Conservation (phyloP, 2,888 invertebrate genomes). For the Dynastes hyllus region DNA sequence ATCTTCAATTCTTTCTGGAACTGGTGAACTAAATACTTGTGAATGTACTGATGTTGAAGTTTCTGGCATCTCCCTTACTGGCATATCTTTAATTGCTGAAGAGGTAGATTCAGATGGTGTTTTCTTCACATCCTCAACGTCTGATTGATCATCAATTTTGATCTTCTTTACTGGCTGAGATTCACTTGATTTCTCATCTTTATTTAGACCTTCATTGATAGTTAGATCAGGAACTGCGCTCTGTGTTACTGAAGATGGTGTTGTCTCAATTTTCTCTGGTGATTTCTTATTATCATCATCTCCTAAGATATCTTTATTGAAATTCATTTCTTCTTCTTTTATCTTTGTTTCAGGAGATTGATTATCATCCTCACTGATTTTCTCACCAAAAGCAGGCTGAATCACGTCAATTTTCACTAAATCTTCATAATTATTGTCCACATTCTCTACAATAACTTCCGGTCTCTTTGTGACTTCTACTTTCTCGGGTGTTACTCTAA, state of each 20-base stretch:
- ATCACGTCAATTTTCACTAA: not conserved
- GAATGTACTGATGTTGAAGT: not conserved
- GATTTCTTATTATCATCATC: not conserved
- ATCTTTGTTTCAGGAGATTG: not conserved
- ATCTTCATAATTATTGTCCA: not conserved
- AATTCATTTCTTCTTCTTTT: not conserved
- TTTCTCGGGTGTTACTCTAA: not conserved
- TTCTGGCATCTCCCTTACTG: too few relatives aligned
- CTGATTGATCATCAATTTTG: constrained; percentile 23
- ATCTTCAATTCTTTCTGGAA: not conserved
- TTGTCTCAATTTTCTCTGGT: not conserved
- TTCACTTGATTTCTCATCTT: not conserved
- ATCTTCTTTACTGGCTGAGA: constrained; percentile 40
- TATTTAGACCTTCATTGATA: not conserved
- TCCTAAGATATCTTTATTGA: not conserved
- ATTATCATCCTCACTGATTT: not conserved
- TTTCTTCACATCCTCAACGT: constrained; percentile 7
- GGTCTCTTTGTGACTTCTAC: not conserved
- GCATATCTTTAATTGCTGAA: too few relatives aligned
- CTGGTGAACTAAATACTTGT: not conserved
- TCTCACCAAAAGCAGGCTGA: not conserved
- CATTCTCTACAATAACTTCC: not conserved
- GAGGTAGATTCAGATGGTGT: constrained; percentile 5
- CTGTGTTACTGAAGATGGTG: not conserved
- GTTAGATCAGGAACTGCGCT: not conserved